Percentiles rank a stretch among this genome's conserved stretches.
Conservation (phyloP, 2,888 invertebrate species). For the Gymnoscelis rufifasciata region DNA sequence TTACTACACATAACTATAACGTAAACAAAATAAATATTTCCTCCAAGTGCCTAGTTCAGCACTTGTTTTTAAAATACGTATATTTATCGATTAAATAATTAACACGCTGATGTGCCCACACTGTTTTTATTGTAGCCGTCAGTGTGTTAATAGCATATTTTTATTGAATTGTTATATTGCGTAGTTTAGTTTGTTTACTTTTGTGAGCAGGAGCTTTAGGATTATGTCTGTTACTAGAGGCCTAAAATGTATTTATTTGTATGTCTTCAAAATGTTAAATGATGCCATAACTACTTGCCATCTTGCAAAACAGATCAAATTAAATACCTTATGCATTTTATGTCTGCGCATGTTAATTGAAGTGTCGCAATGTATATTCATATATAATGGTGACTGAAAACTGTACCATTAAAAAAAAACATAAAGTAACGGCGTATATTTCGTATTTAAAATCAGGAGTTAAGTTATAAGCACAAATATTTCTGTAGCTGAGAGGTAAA, state of each 20-base stretch:
- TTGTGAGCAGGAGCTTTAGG: conserved; percentile 14
- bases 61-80: neutral
- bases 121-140: neutral
- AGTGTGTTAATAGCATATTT: neutral
- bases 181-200: conserved; percentile 7
- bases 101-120: no score
- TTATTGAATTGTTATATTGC: neutral
- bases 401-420: neutral
- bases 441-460: no score
- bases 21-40: neutral
- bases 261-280: conserved; percentile 5
- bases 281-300: conserved; percentile 28
- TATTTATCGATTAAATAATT: no score
- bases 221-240: conserved; percentile 22
- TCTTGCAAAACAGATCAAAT: conserved; percentile 15
- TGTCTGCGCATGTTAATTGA: no score
- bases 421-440: neutral
- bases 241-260: conserved; percentile 6
- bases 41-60: neutral
- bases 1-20: no score
- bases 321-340: no score
- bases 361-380: neutral
- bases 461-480: no score
- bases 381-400: neutral
- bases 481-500: no score